Conservation (phyloP, 2,113 vertebrate genomes). For the Phylloscopus trochilus region DNA sequence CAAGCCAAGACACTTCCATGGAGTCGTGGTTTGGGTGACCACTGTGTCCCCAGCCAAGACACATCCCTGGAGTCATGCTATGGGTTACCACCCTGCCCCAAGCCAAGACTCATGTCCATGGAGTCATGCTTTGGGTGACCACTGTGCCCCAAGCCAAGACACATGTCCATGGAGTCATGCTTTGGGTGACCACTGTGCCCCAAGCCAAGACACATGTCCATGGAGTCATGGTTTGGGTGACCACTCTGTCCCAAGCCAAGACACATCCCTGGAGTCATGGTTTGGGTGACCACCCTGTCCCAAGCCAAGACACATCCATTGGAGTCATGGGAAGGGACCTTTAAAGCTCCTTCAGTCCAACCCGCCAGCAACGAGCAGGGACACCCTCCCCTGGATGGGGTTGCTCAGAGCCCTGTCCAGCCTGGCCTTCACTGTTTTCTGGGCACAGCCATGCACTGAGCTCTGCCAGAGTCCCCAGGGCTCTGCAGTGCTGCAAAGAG, state of each 20-base stretch:
- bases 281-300: background rate
- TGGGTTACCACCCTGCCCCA: too few relatives aligned
- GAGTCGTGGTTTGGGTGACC: too few relatives aligned
- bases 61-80: too few relatives aligned
- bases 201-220: too few relatives aligned
- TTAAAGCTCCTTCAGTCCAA: background rate
- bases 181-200: background rate
- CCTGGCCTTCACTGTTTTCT: rapidly evolving
- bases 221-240: too few relatives aligned
- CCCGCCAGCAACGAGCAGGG: rapidly evolving
- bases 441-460: background rate
- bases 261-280: too few relatives aligned
- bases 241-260: too few relatives aligned
- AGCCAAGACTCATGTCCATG: background rate
- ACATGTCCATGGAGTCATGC: rapidly evolving
- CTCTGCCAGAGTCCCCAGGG: background rate
- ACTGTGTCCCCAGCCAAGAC: too few relatives aligned
- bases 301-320: too few relatives aligned
- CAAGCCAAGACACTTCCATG: too few relatives aligned
- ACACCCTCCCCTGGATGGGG: rapidly evolving
- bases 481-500: background rate
- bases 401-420: background rate
- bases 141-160: too few relatives aligned
- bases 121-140: background rate
- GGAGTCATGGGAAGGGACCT: background rate